A percentile compares a stretch with the other conserved stretches of the same genome.
These are phyloP conservation scores for Pasiphila rectangulata DNA, from an alignment of 2,888 invertebrate genomes.

Conservation along the genomic window DNA sequence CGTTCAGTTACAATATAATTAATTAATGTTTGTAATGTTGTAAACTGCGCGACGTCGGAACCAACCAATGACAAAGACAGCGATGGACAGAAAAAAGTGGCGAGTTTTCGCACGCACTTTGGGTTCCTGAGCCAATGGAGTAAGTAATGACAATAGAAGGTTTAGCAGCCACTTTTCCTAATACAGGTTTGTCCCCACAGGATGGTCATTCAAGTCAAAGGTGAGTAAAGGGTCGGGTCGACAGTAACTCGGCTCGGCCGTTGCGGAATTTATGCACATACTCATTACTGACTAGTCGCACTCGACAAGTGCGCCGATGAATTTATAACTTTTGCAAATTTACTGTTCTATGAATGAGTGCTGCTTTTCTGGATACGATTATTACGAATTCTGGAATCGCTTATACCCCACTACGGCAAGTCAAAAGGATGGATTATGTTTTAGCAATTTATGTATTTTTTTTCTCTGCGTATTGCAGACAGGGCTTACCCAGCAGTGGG, in stretches of 20 bases:
- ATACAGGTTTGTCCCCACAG: not conserved
- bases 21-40: no score
- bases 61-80: no score
- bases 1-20: no score
- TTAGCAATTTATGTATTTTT: no score
- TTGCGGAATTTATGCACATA: constrained; percentile 33
- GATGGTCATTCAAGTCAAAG: constrained; percentile 22
- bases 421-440: no score
- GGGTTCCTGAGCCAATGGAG: no score
- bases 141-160: not conserved
- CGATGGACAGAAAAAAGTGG: no score
- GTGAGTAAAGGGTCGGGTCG: constrained; percentile 16
- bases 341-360: not conserved
- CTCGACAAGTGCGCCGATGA: constrained; percentile 16
- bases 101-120: no score
- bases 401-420: no score
- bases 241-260: constrained; percentile 16
- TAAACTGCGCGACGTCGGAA: no score
- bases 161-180: not conserved
- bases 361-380: constrained; percentile 1
- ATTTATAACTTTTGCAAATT: constrained; percentile 1
- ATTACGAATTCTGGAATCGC: not conserved
- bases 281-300: constrained; percentile 24
- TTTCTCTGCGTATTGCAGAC: no score
- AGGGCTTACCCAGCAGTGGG: no score